Evolutionary conservation across 2,888 invertebrate genomes (phyloP).

Genomic region (Platynereis dumerilii): DNA sequence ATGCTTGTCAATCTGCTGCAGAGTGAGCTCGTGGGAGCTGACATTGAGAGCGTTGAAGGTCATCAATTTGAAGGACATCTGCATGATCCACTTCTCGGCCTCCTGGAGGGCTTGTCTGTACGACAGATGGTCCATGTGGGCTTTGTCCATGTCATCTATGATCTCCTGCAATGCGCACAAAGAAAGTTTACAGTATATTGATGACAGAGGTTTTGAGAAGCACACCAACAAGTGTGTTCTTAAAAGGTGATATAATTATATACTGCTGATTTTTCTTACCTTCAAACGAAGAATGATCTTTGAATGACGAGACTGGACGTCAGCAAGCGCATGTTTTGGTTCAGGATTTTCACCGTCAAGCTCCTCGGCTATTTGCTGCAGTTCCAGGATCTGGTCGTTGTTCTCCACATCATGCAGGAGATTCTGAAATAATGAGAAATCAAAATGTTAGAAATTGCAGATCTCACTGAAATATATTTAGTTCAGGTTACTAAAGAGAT

Average conservation of each 20-base stretch:
- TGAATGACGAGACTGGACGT: neutral
- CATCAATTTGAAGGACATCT: constrained; percentile 94
- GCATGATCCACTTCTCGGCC: constrained; percentile 92
- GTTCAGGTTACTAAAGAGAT: too few species aligned
- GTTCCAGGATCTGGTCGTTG: neutral
- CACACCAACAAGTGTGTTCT: too few species aligned
- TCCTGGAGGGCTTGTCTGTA: constrained; percentile 92
- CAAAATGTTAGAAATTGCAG: too few species aligned
- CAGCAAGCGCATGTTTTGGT: neutral
- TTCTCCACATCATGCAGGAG: neutral
- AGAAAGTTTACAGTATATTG: too few species aligned
- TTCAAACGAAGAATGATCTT: too few species aligned
- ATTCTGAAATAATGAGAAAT: neutral
- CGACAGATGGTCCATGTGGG: constrained; percentile 72
- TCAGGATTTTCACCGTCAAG: neutral
- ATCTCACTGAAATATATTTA: too few species aligned
- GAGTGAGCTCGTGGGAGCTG: constrained; percentile 87
- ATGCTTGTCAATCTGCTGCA: constrained; percentile 89
- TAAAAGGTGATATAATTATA: too few species aligned
- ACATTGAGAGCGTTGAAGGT: constrained; percentile 93
- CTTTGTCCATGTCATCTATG: constrained; percentile 72
- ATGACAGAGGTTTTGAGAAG: too few species aligned
- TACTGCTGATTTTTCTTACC: too few species aligned
- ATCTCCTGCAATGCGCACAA: constrained; percentile 4
- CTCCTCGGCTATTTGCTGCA: neutral